These are phyloP conservation scores for Scortum barcoo DNA, from an alignment of 2,113 vertebrate species.

Conservation along the genomic window DNA sequence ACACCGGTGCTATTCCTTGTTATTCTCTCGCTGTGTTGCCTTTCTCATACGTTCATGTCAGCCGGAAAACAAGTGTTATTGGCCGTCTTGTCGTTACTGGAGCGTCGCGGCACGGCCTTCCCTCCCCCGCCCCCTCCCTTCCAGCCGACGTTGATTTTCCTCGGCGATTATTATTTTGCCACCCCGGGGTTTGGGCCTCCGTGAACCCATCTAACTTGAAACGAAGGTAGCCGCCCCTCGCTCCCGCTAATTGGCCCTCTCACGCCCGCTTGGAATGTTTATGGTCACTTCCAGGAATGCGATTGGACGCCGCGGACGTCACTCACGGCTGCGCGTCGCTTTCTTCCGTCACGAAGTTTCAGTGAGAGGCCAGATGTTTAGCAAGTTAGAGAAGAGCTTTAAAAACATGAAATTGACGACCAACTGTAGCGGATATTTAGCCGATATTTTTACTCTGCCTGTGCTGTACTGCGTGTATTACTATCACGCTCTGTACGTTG, in stretches of 20 bases:
- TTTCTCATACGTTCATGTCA: constrained; percentile 61
- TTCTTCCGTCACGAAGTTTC: constrained; percentile 83
- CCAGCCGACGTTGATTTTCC: constrained; percentile 57
- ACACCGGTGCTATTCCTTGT: constrained; percentile 60
- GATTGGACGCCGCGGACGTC: constrained; percentile 78
- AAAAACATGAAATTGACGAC: constrained; percentile 2
- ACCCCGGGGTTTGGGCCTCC: constrained; percentile 83
- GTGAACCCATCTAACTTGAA: constrained; percentile 77
- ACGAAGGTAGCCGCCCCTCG: constrained; percentile 44
- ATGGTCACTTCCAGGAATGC: constrained; percentile 51
- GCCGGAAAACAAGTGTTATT: constrained; percentile 5
- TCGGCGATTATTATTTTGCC: constrained; percentile 72
- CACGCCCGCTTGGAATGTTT: constrained; percentile 65
- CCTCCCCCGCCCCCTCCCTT: constrained; percentile 34
- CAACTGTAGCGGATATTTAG: neutral
- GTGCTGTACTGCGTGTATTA: neutral
- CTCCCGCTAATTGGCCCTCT: constrained; percentile 73
- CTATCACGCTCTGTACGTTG: neutral
- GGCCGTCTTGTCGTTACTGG: no score
- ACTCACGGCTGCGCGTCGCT: constrained; percentile 67
- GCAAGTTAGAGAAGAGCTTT: constrained; percentile 50
- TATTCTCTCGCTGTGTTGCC: constrained; percentile 43
- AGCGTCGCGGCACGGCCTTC: no score
- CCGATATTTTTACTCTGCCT: neutral
- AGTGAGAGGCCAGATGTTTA: constrained; percentile 78